phyloP scores from a whole-genome alignment of 2,113 vertebrate species.

The Sciurus niger region DNA sequence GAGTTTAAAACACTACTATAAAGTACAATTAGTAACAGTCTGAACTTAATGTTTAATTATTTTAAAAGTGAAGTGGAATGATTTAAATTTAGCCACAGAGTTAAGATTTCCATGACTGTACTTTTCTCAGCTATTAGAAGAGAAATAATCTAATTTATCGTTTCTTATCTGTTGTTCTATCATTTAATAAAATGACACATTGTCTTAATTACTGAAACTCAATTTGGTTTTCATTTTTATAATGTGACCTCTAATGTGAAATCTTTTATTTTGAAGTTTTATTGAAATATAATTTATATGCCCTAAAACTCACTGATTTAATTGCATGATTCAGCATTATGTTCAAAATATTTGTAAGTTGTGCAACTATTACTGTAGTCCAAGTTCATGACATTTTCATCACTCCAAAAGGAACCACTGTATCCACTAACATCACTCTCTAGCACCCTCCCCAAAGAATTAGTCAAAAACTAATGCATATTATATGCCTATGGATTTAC shows the following conservation, averaged over 20 bases:
- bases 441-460: background rate
- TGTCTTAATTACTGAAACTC: background rate
- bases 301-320: background rate
- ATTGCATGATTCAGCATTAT: background rate
- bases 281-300: background rate
- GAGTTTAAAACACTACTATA: background rate
- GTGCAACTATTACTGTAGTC: background rate
- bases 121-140: background rate
- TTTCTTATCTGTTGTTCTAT: background rate
- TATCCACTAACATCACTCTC: background rate
- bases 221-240: background rate
- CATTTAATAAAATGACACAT: background rate
- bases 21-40: background rate
- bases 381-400: background rate
- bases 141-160: too few relatives aligned
- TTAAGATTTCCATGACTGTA: background rate
- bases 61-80: background rate
- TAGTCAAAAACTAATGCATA: background rate
- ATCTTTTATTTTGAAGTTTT: background rate
- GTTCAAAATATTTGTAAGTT: background rate
- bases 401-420: background rate
- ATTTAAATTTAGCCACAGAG: background rate
- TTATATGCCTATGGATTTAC: background rate
- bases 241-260: background rate
- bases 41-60: background rate